These are phyloP conservation scores for Anseranas semipalmata DNA, from an alignment of 2,113 vertebrate species.

Conservation along the genomic window DNA sequence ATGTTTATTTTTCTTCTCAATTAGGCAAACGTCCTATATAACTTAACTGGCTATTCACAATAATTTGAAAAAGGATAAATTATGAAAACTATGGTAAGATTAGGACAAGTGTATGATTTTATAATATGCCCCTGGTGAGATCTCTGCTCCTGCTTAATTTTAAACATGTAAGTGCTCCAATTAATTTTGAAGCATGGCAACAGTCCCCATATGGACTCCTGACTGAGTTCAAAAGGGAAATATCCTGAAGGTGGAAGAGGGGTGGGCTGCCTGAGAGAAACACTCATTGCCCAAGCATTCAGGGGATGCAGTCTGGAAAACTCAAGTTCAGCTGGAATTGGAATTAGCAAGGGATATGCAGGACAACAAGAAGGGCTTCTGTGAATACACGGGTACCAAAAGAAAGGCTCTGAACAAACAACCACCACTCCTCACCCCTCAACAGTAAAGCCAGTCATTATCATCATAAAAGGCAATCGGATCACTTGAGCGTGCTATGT, in stretches of 20 bases:
- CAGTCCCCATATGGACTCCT: background rate
- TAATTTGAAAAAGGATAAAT: background rate
- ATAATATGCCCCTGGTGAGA: background rate
- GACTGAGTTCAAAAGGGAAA: background rate
- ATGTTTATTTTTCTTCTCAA: background rate
- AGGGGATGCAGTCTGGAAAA: background rate
- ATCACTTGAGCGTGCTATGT: background rate
- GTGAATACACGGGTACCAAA: background rate
- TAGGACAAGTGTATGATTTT: background rate
- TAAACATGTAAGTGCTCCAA: background rate
- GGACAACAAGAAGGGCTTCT: background rate
- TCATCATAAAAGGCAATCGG: background rate
- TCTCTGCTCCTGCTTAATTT: background rate
- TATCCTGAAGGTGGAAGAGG: background rate
- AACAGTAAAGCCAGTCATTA: background rate
- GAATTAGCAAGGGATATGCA: background rate
- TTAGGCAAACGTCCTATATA: background rate
- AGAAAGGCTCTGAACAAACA: background rate
- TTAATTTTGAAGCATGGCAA: background rate
- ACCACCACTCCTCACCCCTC: background rate
- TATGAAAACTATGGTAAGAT: background rate
- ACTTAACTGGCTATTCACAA: background rate
- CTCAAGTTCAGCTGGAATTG: background rate
- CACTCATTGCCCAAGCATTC: background rate
- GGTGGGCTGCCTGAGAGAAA: background rate